Evolutionary conservation across 2,113 vertebrate species (phyloP).

Genomic region (Odocoileus hemionus): DNA sequence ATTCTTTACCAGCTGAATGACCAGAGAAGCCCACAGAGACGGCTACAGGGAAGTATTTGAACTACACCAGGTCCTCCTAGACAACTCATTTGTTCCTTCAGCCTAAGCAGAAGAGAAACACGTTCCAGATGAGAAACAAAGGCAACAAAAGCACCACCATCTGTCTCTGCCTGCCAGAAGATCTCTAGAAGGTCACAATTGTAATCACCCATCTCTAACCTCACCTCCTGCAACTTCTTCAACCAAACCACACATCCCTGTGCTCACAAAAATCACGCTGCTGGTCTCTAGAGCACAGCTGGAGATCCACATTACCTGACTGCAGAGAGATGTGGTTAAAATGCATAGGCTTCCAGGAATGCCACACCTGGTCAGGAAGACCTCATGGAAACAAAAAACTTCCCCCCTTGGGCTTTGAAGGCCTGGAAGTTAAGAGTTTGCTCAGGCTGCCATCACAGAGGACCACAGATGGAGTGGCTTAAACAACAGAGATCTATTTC

Average conservation of each 20-base stretch:
- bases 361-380: background rate
- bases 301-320: background rate
- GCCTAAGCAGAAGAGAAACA: background rate
- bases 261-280: background rate
- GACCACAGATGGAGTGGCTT: rapidly evolving
- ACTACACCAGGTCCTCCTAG: background rate
- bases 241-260: background rate
- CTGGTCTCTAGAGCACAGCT: background rate
- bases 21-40: background rate
- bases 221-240: background rate
- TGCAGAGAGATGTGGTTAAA: background rate
- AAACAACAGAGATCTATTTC: background rate
- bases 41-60: background rate
- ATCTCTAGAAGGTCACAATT: background rate
- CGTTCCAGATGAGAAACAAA: background rate
- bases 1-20: background rate
- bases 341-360: background rate
- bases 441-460: background rate
- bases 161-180: background rate
- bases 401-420: background rate
- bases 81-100: background rate
- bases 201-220: background rate
- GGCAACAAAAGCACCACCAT: background rate
- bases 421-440: background rate
- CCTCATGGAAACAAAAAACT: background rate